Base-by-base conservation (phyloP, 2,797 vertebrate genomes). In the Echiichthys vipera region DNA sequence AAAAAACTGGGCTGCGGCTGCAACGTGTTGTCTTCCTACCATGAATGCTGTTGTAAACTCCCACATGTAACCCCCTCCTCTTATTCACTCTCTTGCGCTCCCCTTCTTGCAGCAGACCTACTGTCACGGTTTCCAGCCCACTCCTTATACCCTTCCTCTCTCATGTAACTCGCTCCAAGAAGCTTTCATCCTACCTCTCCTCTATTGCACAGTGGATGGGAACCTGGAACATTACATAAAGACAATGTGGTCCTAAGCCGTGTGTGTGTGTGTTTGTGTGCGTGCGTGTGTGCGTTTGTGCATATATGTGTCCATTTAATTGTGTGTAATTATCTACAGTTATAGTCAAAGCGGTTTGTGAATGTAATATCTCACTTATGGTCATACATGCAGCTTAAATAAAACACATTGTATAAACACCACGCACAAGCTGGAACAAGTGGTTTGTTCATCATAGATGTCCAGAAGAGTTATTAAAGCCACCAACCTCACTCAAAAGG, bases 71-170 rank as follows among this genome's bases (percentile, higher is more conserved):
- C 78, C 72, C 77, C 80, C 73, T 77, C 77, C 84, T 84, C 77
- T 73, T 71, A 61, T 78, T 85, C 83, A 55, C 62, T 74, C 78
- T 66, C 58, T 74, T n/a, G 3, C 46, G 3, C 75, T 69, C 70
- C 71, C 77, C 74, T 70, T 50, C 83, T 84, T 29, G 74, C 50
- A 12, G 89, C 78, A 84, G 77, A 79, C 78, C 51, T 66, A 80
- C 87, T 88, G 87, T 89, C 90, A 88, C 83, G 84, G 74, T 84
- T 85, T 84, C 69, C 75, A 80, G 72, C 88, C 89, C 78, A 89
- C 90, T 91, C 84, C 36, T 83, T 61, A 46, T 54, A n/a, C n/a
- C 20, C 43, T 39, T 71, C 45, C 70, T 77, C 69, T 78, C 74
- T 86, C 76, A 84, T 71, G 66, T 67, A 85, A 67, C 77, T 84